A percentile compares a stretch with the other conserved stretches of the same genome.
Evolutionary conservation across 2,113 vertebrate species (phyloP).

Genomic region (Tautogolabrus adspersus): DNA sequence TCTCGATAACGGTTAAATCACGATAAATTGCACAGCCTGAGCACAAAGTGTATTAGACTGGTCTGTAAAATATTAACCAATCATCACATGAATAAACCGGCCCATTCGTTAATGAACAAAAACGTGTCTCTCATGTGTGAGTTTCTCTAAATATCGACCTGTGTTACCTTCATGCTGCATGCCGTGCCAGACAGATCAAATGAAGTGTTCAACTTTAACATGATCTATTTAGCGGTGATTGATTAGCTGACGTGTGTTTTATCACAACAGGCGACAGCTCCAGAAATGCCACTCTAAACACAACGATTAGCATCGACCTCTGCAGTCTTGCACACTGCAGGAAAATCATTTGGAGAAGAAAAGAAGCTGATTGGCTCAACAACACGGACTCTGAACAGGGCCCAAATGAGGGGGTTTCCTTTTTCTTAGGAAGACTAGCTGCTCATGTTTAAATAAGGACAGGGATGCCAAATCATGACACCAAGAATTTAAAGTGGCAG

Average conservation of each 20-base stretch:
- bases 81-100: too few relatives aligned
- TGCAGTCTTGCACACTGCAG: slow-evolving; percentile 3
- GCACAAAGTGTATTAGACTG: too few relatives aligned
- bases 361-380: not conserved
- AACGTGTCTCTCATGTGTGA: too few relatives aligned
- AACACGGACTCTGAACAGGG: not conserved
- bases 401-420: not conserved
- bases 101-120: too few relatives aligned
- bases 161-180: not conserved
- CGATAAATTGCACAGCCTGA: too few relatives aligned
- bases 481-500: not conserved
- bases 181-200: too few relatives aligned
- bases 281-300: not conserved
- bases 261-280: not conserved
- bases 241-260: not conserved
- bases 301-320: not conserved
- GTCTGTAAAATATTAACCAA: too few relatives aligned
- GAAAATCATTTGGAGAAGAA: slow-evolving; percentile 11
- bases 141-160: not conserved
- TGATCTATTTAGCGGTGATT: not conserved
- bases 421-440: slow-evolving; percentile 5
- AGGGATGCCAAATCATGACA: not conserved
- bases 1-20: too few relatives aligned
- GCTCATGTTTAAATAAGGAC: not conserved
- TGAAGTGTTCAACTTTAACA: slow-evolving; percentile 12